Conservation (phyloP, 2,797 vertebrate species). For the Oreochromis mossambicus region DNA sequence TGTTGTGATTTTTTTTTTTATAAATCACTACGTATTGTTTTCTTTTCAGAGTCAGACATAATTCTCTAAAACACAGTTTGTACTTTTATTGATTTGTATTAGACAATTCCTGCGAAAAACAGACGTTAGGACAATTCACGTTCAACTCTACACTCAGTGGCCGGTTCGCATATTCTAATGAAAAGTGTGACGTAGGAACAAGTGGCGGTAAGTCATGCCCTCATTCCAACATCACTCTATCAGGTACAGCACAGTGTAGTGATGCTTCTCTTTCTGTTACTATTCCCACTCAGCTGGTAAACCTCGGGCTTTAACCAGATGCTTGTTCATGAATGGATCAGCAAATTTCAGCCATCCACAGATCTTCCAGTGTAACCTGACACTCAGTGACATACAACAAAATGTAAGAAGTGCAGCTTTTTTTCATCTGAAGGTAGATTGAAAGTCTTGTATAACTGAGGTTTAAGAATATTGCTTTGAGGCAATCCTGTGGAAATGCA, state of each 20-base stretch:
- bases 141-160: slow-evolving; percentile 26
- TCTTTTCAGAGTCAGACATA: neutral
- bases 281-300: slow-evolving; percentile 7
- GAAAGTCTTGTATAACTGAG: neutral
- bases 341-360: neutral
- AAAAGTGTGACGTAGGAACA: neutral
- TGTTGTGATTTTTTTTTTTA: fast-evolving
- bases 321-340: neutral
- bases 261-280: neutral
- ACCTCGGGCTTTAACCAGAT: neutral
- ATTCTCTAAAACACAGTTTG: neutral
- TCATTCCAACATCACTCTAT: neutral
- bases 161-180: slow-evolving; percentile 45
- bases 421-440: neutral
- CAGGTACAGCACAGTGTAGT: too few species aligned
- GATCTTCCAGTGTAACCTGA: neutral
- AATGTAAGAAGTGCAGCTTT: slow-evolving; percentile 7
- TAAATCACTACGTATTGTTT: neutral
- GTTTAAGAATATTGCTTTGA: neutral
- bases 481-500: neutral
- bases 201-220: slow-evolving; percentile 15
- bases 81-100: neutral
- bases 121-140: fast-evolving
- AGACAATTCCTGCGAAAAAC: slow-evolving; percentile 43
- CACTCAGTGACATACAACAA: neutral